Conservation (phyloP, 92 coral and sea anemone species). For the Montipora capitata region DNA sequence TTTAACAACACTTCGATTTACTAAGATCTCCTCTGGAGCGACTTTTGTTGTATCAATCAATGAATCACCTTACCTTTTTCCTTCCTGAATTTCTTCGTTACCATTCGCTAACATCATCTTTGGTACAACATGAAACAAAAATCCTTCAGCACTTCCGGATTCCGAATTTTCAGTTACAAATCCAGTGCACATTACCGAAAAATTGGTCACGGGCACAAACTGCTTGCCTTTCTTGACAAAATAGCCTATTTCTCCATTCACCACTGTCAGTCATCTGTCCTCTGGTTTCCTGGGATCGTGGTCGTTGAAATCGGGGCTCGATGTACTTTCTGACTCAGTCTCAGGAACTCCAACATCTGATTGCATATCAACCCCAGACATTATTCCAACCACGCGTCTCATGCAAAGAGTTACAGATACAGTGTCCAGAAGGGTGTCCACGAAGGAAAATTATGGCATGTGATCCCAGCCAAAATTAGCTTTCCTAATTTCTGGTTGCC, state of each 20-base stretch:
- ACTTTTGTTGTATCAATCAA: too few species aligned
- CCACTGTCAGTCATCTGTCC: neutral
- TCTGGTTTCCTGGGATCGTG: neutral
- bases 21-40: too few species aligned
- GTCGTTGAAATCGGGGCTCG: neutral
- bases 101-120: too few species aligned
- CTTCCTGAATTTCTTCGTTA: too few species aligned
- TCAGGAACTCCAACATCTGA: too few species aligned
- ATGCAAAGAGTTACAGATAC: neutral
- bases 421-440: neutral
- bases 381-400: too few species aligned
- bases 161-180: neutral
- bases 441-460: conserved; percentile 24
- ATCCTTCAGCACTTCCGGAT: neutral
- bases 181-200: neutral
- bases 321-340: too few species aligned
- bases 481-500: neutral
- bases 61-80: neutral
- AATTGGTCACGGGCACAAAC: neutral
- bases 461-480: conserved; percentile 51
- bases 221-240: too few species aligned
- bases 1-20: too few species aligned
- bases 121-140: too few species aligned
- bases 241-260: neutral
- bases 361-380: too few species aligned